Percentiles rank a stretch among this genome's conserved stretches.
Evolutionary conservation across 2,113 vertebrate species (phyloP).

Genomic region (Pica pica): DNA sequence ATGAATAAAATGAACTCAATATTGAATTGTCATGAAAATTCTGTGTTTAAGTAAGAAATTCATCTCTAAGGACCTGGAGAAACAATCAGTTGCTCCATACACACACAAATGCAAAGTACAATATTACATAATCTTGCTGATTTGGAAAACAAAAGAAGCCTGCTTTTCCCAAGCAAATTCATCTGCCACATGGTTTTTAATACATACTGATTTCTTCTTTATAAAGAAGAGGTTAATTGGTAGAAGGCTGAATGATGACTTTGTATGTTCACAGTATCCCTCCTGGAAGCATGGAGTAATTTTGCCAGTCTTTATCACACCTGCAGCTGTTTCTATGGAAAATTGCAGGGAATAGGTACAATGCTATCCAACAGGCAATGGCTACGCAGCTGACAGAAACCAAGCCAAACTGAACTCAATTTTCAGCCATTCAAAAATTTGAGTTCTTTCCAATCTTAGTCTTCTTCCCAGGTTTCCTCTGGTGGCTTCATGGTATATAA

Average conservation of each 20-base stretch:
- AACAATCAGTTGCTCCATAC: neutral
- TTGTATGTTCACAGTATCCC: neutral
- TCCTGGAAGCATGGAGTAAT: neutral
- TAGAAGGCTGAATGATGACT: neutral
- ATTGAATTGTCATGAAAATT: neutral
- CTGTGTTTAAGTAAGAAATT: neutral
- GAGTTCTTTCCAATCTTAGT: neutral
- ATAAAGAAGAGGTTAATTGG: neutral
- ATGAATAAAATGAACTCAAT: neutral
- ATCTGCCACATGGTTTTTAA: neutral
- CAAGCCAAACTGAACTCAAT: neutral
- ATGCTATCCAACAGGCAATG: neutral
- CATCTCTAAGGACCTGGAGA: neutral
- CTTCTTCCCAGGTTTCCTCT: neutral
- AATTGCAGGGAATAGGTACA: neutral
- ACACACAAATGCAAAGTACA: neutral
- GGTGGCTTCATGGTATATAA: neutral
- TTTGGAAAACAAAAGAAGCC: neutral
- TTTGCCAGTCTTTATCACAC: neutral
- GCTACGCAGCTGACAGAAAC: neutral
- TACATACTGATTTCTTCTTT: neutral
- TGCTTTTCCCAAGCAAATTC: neutral
- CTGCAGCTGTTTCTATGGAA: neutral
- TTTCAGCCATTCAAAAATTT: neutral
- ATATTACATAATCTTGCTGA: neutral